Evolutionary conservation across 2,888 invertebrate genomes (phyloP), one percentile per base, ranked within the genome.

Genomic region (Morinoia aosen): DNA sequence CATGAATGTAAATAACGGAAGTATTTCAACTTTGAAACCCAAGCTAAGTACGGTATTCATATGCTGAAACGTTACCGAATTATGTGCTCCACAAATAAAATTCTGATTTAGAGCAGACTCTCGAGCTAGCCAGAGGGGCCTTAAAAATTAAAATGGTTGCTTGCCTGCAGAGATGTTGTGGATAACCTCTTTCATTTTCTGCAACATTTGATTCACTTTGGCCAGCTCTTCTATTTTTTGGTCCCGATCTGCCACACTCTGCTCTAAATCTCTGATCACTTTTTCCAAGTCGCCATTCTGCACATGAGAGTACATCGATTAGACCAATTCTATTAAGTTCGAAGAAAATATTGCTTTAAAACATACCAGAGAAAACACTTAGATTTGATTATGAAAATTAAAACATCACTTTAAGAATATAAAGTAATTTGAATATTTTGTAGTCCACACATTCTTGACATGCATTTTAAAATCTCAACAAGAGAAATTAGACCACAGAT

Each of bases 161-260:
- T 95, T 96, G 25, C 96, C 96, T 33, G 96, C 90, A 48, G 96
- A 96, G 25, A 96, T 96, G 95, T 96, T 96, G 88, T 96, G 96
- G 40, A 96, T 96, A 96, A 96, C 96, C 94, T 96, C 96, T 88
- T 96, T 96, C 76, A 96, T 96, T 48, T 95, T 95, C 40, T 95
- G 91, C 88, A 96, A 95, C 48, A 95, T 95, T 19, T 61, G 58
- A 76, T 95, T 95, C 39, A 96, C 95, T n/a, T 95, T 95, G 33
- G 93, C 48, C 58, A 96, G 94, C 16, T 96, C 95, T 25, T 96
- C 96, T 40, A 96, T 94, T 40, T 96, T 95, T 39, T n/a, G 61
- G 40, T 96, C 96, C 90, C 96, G 96, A 40, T 96, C 96, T n/a
- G 96, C 91, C 90, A 96, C 76, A 40, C 90, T 88, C 93, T 96